These are phyloP conservation scores for Gymnopithys bicolor DNA, from an alignment of 2,797 vertebrate genomes.

Conservation along the genomic window DNA sequence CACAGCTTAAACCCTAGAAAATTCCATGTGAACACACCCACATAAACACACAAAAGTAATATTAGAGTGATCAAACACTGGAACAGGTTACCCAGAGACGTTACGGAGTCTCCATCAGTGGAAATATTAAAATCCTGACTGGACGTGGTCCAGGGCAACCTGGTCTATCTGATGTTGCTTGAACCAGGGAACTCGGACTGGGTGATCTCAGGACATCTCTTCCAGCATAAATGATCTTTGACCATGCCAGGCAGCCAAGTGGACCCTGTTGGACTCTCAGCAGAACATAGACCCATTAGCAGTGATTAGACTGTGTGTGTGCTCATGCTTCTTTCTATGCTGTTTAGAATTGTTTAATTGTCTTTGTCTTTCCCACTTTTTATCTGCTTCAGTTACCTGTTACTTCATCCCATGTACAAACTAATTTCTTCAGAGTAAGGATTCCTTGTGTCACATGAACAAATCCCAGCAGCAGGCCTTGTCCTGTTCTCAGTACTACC, in stretches of 20 bases:
- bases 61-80: background rate
- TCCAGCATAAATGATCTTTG: background rate
- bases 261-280: background rate
- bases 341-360: constrained; percentile 15
- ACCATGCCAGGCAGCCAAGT: background rate
- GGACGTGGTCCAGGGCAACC: background rate
- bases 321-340: constrained; percentile 35
- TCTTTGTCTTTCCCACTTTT: constrained; percentile 40
- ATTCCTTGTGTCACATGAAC: background rate
- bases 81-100: background rate
- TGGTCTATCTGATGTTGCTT: background rate
- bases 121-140: background rate
- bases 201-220: background rate
- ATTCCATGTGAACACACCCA: background rate
- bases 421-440: background rate
- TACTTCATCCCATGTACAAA: background rate
- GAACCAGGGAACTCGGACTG: background rate
- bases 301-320: background rate
- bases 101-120: background rate
- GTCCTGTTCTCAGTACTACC: background rate
- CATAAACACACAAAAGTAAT: background rate
- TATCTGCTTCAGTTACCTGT: constrained; percentile 32
- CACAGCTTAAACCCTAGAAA: background rate
- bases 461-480: background rate
- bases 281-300: background rate